Evolutionary conservation across 2,888 invertebrate genomes (phyloP), one percentile per base, ranked within the genome.

Genomic region (Papilio gigon): DNA sequence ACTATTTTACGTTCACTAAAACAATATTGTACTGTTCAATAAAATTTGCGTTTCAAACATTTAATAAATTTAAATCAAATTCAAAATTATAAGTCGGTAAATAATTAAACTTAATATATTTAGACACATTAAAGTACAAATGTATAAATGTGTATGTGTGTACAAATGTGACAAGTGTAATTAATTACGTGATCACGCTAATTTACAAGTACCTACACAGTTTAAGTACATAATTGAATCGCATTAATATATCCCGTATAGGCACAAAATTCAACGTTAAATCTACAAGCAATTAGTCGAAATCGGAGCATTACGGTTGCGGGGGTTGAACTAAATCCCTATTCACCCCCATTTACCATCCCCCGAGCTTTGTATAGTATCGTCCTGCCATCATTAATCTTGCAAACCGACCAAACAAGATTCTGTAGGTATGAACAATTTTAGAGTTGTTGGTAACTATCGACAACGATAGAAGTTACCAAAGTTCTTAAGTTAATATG

Each of bases 361-460:
- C 77, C 74, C 73, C 71, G 68, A 72, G 65, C 72, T 78, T 79
- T 79, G 80, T 79, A 73, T 82, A 78, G 77, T 84, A 82, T 87
- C 85, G 78, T 85, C 82, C 80, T 76, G 82, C 79, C 78, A 85
- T 86, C 88, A 90, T 91, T 91, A 91, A 91, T 91, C 90, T 91
- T 90, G 80, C 81, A 83, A 81, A 83, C 77, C 77, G 81, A 83
- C 84, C 85, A 88, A 88, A 88, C 89, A 86, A 80, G 80, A 78
- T 75, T 78, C 80, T 79, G 78, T 77, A 77, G 73, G 69, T 73
- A 74, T 75, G 78, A 78, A 78, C 77, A 80, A 84, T 78, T 86
- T 84, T 84, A 84, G 83, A 76, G 85, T 83, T 85, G 84, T 82
- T 80, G 73, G 80, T 78, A 83, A 81, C 79, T 81, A 82, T 81